Conservation (phyloP, 2,797 vertebrate species). For the Pangasius sanitwongsei region DNA sequence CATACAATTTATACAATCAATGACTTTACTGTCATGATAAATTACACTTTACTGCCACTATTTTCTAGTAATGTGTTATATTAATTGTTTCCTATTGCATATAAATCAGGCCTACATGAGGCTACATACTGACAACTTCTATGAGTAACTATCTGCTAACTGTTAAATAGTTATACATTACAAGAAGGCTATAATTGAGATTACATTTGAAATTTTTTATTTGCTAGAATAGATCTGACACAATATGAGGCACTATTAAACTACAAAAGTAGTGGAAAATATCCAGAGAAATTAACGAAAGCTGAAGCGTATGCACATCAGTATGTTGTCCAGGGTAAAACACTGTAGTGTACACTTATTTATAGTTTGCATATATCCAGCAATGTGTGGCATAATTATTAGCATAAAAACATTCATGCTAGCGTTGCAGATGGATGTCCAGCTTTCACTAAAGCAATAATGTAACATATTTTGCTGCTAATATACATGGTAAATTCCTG, state of each 20-base stretch:
- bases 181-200: too few species aligned
- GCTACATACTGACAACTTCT: too few species aligned
- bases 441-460: neutral
- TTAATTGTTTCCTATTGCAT: too few species aligned
- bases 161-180: neutral
- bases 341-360: neutral
- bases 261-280: neutral
- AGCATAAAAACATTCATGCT: neutral
- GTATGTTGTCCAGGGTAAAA: neutral
- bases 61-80: too few species aligned
- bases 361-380: neutral
- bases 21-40: too few species aligned
- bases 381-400: neutral
- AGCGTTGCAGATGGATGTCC: neutral
- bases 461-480: neutral
- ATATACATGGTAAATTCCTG: conserved; percentile 4
- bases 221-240: neutral
- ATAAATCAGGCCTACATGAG: too few species aligned
- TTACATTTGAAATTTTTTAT: neutral
- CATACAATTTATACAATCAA: too few species aligned
- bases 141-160: neutral
- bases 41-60: too few species aligned
- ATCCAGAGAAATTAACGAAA: neutral
- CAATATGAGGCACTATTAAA: neutral
- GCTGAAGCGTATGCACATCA: neutral